Evolutionary conservation across 2,113 vertebrate species (phyloP).

Genomic region (Colistium nudipinnis): DNA sequence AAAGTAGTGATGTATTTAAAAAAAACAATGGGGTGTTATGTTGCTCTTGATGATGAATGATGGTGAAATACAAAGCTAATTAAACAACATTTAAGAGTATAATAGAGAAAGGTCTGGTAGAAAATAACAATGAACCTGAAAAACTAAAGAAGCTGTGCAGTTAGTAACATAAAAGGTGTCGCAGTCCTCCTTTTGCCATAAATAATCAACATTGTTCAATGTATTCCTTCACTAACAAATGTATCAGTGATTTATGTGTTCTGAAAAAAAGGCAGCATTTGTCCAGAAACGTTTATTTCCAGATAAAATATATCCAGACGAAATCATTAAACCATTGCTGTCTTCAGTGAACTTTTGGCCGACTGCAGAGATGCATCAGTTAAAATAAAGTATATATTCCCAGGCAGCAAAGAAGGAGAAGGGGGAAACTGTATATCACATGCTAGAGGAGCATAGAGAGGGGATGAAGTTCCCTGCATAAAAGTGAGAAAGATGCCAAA

Average conservation of each 20-base stretch:
- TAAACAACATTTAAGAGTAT: neutral
- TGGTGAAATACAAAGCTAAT: neutral
- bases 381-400: slow-evolving; percentile 34
- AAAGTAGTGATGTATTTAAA: neutral
- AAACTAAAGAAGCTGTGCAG: neutral
- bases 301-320: neutral
- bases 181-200: no score
- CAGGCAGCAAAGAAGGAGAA: slow-evolving; percentile 21
- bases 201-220: no score
- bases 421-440: slow-evolving; percentile 24
- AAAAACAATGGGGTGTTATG: neutral
- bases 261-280: neutral
- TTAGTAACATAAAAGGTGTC: neutral
- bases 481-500: slow-evolving; percentile 40
- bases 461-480: slow-evolving; percentile 18
- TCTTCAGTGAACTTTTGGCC: slow-evolving; percentile 34
- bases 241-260: neutral
- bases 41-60: neutral
- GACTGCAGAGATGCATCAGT: slow-evolving; percentile 23
- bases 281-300: neutral
- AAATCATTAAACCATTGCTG: slow-evolving; percentile 2
- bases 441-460: neutral
- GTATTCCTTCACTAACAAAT: no score
- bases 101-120: neutral
- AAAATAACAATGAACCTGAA: neutral